These are phyloP conservation scores for Triplophysa tibetana DNA, from an alignment of 2,113 vertebrate genomes.

Conservation along the genomic window DNA sequence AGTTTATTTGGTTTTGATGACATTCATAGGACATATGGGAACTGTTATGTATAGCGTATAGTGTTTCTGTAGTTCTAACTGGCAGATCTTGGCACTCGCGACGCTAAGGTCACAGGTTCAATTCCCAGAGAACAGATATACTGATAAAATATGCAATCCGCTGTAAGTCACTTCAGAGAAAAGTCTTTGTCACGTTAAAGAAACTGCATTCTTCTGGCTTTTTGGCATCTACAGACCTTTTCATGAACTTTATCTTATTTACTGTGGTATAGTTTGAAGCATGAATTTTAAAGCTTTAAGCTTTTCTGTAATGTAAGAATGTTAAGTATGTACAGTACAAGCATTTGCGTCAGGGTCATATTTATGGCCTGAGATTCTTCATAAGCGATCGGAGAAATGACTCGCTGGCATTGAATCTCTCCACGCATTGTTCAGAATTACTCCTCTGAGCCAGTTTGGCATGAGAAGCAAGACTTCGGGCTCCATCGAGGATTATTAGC, in stretches of 20 bases:
- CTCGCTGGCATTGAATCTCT: constrained; percentile 8
- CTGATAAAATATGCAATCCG: too few relatives aligned
- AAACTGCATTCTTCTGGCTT: too few relatives aligned
- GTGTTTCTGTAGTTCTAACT: too few relatives aligned
- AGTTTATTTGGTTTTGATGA: background rate
- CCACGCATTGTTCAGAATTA: constrained; percentile 17
- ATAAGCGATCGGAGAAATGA: background rate
- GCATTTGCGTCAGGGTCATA: background rate
- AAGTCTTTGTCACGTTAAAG: too few relatives aligned
- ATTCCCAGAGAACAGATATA: too few relatives aligned
- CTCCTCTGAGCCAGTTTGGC: constrained; percentile 25
- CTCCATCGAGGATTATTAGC: constrained; percentile 44
- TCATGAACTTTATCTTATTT: too few relatives aligned
- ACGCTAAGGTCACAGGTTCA: too few relatives aligned
- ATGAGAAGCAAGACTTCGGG: constrained; percentile 32
- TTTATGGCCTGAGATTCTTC: background rate
- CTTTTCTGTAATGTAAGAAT: background rate
- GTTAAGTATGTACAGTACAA: background rate
- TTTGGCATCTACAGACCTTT: too few relatives aligned
- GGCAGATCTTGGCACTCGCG: too few relatives aligned
- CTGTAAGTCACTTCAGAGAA: too few relatives aligned
- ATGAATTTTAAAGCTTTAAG: too few relatives aligned
- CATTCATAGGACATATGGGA: background rate
- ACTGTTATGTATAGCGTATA: background rate
- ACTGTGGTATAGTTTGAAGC: too few relatives aligned